Evolutionary conservation across 2,888 invertebrate species (phyloP).

Genomic region (Camponotus fellah): DNA sequence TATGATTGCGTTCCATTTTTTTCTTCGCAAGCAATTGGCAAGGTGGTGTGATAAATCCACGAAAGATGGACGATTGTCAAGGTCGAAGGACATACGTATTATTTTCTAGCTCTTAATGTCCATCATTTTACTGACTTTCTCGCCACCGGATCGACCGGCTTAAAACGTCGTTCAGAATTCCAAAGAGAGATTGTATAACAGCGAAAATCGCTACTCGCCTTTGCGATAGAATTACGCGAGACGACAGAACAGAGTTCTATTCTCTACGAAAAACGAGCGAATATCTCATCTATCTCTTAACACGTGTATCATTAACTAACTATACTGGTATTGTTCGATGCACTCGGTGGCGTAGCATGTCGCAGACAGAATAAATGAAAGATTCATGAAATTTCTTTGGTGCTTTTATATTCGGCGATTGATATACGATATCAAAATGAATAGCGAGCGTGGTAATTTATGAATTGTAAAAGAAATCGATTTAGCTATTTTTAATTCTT

Average conservation of each 20-base stretch:
- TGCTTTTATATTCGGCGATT: background rate
- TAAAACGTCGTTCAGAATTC: conserved; percentile 42
- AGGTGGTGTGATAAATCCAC: conserved; percentile 57
- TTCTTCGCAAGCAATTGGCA: conserved; percentile 16
- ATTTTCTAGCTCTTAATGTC: conserved; percentile 31
- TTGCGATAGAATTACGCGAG: conserved; percentile 1
- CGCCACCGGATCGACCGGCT: conserved; percentile 20
- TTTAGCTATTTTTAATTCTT: conserved; percentile 19
- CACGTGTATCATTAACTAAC: conserved; percentile 31
- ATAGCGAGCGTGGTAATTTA: background rate
- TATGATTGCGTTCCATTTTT: conserved; percentile 16
- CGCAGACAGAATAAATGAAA: conserved; percentile 10
- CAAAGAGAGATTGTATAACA: conserved; percentile 60
- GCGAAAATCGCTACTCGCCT: conserved; percentile 51
- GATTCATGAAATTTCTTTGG: background rate
- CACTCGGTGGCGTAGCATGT: conserved; percentile 25
- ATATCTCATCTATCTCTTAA: conserved; percentile 29
- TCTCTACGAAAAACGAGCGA: conserved; percentile 29
- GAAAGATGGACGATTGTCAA: conserved; percentile 72
- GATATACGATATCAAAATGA: background rate
- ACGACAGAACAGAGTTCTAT: conserved; percentile 21
- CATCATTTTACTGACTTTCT: conserved; percentile 39
- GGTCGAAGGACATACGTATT: conserved; percentile 58
- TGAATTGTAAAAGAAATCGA: conserved; percentile 7
- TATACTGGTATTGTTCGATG: conserved; percentile 17